phyloP scores from a whole-genome alignment of 2,888 invertebrate genomes.

The Hirtodrosophila duncani region DNA sequence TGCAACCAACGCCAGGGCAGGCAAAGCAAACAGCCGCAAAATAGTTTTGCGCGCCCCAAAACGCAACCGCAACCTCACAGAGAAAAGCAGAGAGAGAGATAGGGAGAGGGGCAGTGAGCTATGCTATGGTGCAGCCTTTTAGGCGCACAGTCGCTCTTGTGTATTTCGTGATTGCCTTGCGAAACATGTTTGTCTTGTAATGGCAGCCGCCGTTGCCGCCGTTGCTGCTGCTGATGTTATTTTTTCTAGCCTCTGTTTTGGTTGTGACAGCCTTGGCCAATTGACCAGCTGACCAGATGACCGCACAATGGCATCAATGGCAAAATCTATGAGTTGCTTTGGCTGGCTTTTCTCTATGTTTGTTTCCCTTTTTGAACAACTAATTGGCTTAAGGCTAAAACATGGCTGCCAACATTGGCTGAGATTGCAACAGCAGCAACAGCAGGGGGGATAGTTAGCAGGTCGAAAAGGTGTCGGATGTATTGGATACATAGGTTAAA shows the following conservation, averaged over 20 bases:
- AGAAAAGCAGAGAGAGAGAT: background rate
- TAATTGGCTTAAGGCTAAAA: conserved; percentile 66
- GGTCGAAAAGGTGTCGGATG: too few species aligned
- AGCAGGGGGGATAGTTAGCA: too few species aligned
- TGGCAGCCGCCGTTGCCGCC: conserved; percentile 5
- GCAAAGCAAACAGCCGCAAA: conserved; percentile 46
- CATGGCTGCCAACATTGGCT: conserved; percentile 48
- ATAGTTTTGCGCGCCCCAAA: conserved; percentile 39
- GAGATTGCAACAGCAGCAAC: too few species aligned
- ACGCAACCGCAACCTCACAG: conserved; percentile 21
- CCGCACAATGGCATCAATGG: conserved; percentile 30
- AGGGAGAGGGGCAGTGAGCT: background rate
- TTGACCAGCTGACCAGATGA: conserved; percentile 16
- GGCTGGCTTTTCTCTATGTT: conserved; percentile 17
- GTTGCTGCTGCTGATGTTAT: conserved; percentile 13
- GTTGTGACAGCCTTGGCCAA: conserved; percentile 41
- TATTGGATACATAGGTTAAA: too few species aligned
- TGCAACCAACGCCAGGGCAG: conserved; percentile 17
- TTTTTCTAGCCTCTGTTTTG: too few species aligned
- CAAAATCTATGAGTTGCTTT: conserved; percentile 35
- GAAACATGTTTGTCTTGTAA: conserved; percentile 27
- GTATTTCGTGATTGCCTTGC: conserved; percentile 18
- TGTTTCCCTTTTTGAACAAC: conserved; percentile 21
- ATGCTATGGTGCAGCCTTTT: conserved; percentile 12
- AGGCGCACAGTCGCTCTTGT: conserved; percentile 5